Base-by-base conservation (phyloP, 2,113 vertebrate genomes). In the Gorilla gorilla region DNA sequence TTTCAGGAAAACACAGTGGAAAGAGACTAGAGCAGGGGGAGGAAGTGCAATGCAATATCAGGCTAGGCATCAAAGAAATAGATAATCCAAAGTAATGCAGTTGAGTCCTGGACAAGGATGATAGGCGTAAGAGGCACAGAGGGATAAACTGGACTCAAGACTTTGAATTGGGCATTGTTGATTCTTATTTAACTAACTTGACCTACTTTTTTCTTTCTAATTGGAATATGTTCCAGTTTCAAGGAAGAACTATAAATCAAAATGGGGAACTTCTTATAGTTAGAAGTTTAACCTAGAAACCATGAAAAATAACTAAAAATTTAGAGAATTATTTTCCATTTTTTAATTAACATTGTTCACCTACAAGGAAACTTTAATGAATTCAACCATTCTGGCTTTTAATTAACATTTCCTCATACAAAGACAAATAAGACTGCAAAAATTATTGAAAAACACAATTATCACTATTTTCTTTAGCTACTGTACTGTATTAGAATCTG, bases 211-310 rank as follows among this genome's bases (percentile, higher is more conserved):
- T 57, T 55, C 81, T 86, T 89, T 90, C 89, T 89, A 73, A 81
- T 76, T 93, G 55, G 93, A 95, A 93, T 35, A 66, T 8, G 2
- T 80, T 72, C 32, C 38, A 70, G 40, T 96, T 93, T 80, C 75
- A 93, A 32, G 43, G 91, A 93, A 92, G 92, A 90, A n/a, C 32
- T 73, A 82, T 30, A 78, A 94, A 92, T 85, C 80, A 93, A 94
- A 95, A 80, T 18, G 73, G 96, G 64, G 48, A 93, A 94, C 25
- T 88, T 85, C 72, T 93, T 85, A 0, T 85, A 57, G 59, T 64
- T 94, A 93, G 38, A 96, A 96, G 95, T 57, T 45, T 75, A 94
- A 89, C 83, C 45, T 80, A 85, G 76, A 94, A 96, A 68, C 89
- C 18, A 82, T 81, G 61, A 97, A 86, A 81, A 90, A 66, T 68